Conservation (phyloP, 2,113 vertebrate species). For the Myotis lucifugus region DNA sequence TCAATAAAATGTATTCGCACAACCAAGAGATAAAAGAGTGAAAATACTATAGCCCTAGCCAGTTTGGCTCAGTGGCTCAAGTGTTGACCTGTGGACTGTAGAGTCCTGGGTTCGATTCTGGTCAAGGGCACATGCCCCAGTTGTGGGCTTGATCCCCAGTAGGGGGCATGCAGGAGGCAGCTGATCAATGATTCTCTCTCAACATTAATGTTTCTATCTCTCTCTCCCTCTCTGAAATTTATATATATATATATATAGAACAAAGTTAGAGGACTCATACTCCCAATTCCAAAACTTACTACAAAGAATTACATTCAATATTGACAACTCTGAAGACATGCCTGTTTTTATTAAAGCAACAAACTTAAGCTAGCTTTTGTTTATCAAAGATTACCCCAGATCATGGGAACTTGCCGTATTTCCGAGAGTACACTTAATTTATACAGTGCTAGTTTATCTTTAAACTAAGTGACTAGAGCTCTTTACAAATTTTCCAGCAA, state of each 20-base stretch:
- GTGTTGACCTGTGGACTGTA: no score
- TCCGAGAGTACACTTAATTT: not conserved
- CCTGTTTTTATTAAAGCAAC: not conserved
- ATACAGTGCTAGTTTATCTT: not conserved
- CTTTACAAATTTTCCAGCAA: not conserved
- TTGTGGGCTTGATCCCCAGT: no score
- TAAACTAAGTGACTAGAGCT: not conserved
- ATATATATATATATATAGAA: not conserved
- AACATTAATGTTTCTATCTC: no score
- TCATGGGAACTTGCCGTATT: not conserved
- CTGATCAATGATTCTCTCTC: no score
- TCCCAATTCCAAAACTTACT: not conserved
- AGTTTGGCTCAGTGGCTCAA: no score
- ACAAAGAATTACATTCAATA: not conserved
- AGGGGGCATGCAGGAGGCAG: no score
- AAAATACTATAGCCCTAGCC: not conserved
- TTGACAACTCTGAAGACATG: not conserved
- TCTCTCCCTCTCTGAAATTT: no score
- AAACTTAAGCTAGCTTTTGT: not conserved
- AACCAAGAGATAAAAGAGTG: not conserved
- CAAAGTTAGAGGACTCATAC: not conserved
- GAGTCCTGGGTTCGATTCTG: no score
- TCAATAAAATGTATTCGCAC: not conserved
- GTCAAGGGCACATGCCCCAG: no score
- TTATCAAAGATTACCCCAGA: not conserved